Base-by-base conservation (phyloP, 2,113 vertebrate species). In the Ictalurus furcatus region DNA sequence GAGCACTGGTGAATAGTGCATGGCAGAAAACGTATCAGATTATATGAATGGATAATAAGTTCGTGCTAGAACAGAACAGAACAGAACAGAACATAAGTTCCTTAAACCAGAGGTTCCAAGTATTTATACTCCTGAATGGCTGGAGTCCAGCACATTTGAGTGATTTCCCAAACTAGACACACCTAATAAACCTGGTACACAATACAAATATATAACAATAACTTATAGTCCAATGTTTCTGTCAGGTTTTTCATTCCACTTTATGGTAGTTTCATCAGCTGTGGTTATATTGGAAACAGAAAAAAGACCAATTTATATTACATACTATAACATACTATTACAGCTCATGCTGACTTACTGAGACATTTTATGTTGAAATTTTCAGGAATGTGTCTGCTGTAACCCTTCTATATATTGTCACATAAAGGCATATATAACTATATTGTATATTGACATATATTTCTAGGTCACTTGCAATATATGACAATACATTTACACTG, bases 11-110 rank as follows among this genome's bases (percentile, higher is more conserved):
- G 11, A 63, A 87, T 59, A 78, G 25, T 79, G 34, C 30, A 21
- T 81, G 44, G 61, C 63, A 63, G 37, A 34, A 80, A 65, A 87
- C 34, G 9, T 80, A 80, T 54, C 76, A 80, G 5, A 13, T 65
- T 67, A 59, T 65, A 48, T 87, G 59, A 67, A 59, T 79, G 34
- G 85, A 86, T 86, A 78, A 78, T 30, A 76, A 54, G 74, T 67
- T 67, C 11, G 17, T 37, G 86, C 34, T 87, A 30, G n/a, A 79
- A 79, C 13, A 79, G 69, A 13, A 63, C 16, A 78, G 69, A 13
- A 63, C 16, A 78, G 52, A 40, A 58, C 21, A 16, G 13, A 23
- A 61, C 54, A 61, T 11, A 56, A 85, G 40, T 37, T n/a, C 13
- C 8, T 52, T 28, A 6, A 79, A 44, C 73, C 28, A 44, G 37